Conservation (phyloP, 2,888 invertebrate genomes). For the Stratiomys singularior region DNA sequence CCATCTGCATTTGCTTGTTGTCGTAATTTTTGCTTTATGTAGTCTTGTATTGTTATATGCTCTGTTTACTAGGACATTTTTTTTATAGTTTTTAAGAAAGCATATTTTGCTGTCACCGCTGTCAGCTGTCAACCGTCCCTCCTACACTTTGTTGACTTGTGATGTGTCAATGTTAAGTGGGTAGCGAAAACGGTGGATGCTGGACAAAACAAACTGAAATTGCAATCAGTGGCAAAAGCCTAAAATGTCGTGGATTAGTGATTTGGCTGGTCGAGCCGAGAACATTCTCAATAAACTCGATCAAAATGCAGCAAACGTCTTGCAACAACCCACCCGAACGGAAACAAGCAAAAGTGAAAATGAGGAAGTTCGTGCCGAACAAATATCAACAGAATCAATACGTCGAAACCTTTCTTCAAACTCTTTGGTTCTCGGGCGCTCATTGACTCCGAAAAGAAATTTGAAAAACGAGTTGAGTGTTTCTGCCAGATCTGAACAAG, state of each 20-base stretch:
- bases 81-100: no score
- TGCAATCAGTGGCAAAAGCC: no score
- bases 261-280: slow-evolving; percentile 79
- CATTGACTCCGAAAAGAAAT: slow-evolving; percentile 57
- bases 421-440: slow-evolving; percentile 56
- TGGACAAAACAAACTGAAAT: neutral
- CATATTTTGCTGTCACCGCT: neutral
- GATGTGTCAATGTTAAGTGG: slow-evolving; percentile 34
- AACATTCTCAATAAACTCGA: slow-evolving; percentile 79
- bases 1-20: no score
- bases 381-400: slow-evolving; percentile 49
- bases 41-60: no score
- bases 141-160: slow-evolving; percentile 10
- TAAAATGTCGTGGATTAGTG: slow-evolving; percentile 79
- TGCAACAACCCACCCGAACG: slow-evolving; percentile 65
- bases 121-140: neutral
- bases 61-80: no score
- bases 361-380: slow-evolving; percentile 37
- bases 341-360: slow-evolving; percentile 53
- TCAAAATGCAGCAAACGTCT: slow-evolving; percentile 76
- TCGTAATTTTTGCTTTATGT: no score
- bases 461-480: slow-evolving; percentile 38
- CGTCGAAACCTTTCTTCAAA: slow-evolving; percentile 57
- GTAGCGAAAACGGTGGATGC: neutral
- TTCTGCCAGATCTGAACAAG: slow-evolving; percentile 25